phyloP scores from a whole-genome alignment of 2,113 vertebrate species.

The Cryptomyrus ogoouensis region DNA sequence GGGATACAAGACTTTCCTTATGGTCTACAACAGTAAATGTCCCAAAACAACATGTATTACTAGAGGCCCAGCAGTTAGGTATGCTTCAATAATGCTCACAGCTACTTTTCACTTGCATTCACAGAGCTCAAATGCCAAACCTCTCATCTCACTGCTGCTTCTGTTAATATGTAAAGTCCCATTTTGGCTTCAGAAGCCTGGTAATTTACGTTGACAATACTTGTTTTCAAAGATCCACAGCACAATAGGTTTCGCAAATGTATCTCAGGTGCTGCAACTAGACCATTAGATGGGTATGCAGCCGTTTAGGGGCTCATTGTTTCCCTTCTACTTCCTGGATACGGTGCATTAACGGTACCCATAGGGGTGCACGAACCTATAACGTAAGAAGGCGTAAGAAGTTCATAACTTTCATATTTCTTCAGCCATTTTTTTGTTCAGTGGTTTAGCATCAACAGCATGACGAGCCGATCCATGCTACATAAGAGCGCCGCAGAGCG shows the following conservation, averaged over 20 bases:
- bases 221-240: background rate
- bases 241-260: background rate
- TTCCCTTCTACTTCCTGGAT: background rate
- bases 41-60: conserved; percentile 34
- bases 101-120: conserved; percentile 20
- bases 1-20: background rate
- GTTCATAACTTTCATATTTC: conserved; percentile 13
- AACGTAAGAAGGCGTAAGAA: background rate
- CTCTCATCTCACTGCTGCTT: conserved; percentile 19
- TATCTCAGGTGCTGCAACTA: background rate
- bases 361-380: background rate
- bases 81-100: conserved; percentile 15
- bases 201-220: background rate
- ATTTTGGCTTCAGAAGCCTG: conserved; percentile 18
- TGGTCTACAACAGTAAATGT: background rate
- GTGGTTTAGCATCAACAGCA: background rate
- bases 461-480: background rate
- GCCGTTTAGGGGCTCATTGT: background rate
- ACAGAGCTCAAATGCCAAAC: conserved; percentile 20
- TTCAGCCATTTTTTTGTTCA: background rate
- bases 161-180: conserved; percentile 22
- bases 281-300: conserved; percentile 8
- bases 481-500: background rate
- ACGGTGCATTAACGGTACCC: background rate
- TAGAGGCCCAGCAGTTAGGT: conserved; percentile 17